phyloP scores from a whole-genome alignment of 1,140 invertebrate species.

The Brachionus angularis region DNA sequence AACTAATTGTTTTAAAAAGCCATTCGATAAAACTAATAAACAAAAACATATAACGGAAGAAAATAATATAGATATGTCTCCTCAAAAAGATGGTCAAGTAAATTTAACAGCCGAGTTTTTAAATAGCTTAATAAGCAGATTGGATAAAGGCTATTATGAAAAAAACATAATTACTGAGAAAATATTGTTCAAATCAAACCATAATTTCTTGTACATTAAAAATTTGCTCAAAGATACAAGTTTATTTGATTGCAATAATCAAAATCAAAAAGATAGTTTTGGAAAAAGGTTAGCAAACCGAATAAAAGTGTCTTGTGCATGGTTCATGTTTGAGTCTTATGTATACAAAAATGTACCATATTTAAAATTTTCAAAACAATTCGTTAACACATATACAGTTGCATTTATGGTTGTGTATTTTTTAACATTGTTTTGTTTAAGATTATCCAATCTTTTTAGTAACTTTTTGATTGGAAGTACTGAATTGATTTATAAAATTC shows the following conservation, averaged over 20 bases:
- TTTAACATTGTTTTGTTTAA: slow-evolving; percentile 16
- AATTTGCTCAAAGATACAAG: background rate
- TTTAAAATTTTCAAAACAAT: slow-evolving; percentile 36
- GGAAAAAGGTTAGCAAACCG: background rate
- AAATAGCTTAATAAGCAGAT: background rate
- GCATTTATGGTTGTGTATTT: slow-evolving; percentile 43
- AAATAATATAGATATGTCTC: no score
- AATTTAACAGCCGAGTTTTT: background rate
- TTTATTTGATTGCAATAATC: background rate
- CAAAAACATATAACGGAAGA: background rate
- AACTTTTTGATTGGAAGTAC: background rate
- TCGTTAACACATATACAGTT: slow-evolving; percentile 37
- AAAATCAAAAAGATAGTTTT: background rate
- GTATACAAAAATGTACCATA: slow-evolving; percentile 29
- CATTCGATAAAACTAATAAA: background rate
- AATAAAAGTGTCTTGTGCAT: background rate
- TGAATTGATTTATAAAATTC: background rate
- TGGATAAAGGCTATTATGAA: background rate
- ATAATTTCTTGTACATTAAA: slow-evolving; percentile 8
- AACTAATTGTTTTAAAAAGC: background rate
- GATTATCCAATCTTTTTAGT: background rate
- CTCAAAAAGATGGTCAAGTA: background rate
- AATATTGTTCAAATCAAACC: background rate
- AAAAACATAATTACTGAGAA: background rate
- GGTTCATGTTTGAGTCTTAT: background rate